phyloP scores from a whole-genome alignment of 1,140 invertebrate genomes.

The Drosophila melanogaster region DNA sequence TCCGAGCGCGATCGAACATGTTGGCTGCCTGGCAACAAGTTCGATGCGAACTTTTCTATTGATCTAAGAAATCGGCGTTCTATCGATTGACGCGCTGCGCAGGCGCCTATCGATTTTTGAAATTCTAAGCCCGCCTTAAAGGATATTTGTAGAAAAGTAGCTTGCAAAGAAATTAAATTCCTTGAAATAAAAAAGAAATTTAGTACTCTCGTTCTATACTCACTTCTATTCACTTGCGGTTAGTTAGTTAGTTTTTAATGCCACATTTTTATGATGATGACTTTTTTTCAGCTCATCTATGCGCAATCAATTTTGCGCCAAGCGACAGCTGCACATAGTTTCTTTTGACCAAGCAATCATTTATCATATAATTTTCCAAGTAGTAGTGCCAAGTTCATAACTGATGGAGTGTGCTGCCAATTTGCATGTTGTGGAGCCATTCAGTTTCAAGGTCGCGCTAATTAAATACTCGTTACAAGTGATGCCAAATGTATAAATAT shows the following conservation, averaged over 20 bases:
- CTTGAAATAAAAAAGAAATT: too few relatives aligned
- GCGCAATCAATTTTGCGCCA: neutral
- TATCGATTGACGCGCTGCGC: constrained; percentile 27
- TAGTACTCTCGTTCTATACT: too few relatives aligned
- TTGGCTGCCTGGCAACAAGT: too few relatives aligned
- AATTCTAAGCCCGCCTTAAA: neutral
- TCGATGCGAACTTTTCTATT: too few relatives aligned
- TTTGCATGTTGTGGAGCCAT: constrained; percentile 11
- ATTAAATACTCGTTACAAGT: constrained; percentile 27
- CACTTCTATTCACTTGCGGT: too few relatives aligned
- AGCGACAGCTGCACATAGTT: neutral
- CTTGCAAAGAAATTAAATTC: too few relatives aligned
- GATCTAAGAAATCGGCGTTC: neutral
- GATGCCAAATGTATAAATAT: neutral
- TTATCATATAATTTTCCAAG: constrained; percentile 1
- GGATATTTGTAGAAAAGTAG: too few relatives aligned
- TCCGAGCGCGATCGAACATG: too few relatives aligned
- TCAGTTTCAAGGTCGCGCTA: neutral
- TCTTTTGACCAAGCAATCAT: neutral
- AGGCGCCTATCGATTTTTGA: constrained; percentile 25
- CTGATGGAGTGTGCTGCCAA: neutral
- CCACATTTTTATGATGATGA: too few relatives aligned
- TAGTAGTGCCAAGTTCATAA: neutral
- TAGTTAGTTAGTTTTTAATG: too few relatives aligned
- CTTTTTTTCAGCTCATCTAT: too few relatives aligned